A percentile compares a stretch with the other conserved stretches of the same genome.
These are phyloP conservation scores for Hydra vulgaris DNA, from an alignment of 30 jellyfish, hydroid and myxozoan genomes.

Conservation along the genomic window DNA sequence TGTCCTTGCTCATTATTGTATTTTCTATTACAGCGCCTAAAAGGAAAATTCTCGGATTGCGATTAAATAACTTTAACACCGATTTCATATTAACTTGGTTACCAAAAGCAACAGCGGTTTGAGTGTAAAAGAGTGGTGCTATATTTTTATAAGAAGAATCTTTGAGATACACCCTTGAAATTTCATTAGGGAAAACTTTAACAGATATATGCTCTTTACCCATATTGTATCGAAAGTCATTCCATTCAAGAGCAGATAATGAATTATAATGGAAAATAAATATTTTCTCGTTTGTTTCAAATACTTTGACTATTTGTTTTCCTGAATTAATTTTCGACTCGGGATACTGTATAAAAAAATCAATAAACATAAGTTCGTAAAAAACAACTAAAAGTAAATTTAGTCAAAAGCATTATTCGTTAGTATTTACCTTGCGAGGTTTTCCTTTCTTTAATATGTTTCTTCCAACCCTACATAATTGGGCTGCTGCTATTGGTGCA, in stretches of 20 bases:
- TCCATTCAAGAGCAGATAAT: constrained; percentile 48
- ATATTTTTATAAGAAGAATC: constrained; percentile 36
- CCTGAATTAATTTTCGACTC: constrained; percentile 19
- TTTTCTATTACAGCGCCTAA: constrained; percentile 64
- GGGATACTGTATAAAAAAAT: constrained; percentile 16
- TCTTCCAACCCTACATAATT: constrained; percentile 26
- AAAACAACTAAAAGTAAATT: not conserved
- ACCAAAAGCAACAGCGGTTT: constrained; percentile 50
- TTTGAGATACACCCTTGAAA: constrained; percentile 28
- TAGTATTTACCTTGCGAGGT: constrained; percentile 13
- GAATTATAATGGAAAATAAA: constrained; percentile 40
- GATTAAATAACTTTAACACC: constrained; percentile 28
- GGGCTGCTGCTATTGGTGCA: constrained; percentile 17
- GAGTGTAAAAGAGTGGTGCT: constrained; percentile 25
- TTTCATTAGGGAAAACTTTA: constrained; percentile 39
- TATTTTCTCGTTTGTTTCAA: constrained; percentile 32
- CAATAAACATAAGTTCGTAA: not conserved
- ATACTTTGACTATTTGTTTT: constrained; percentile 23
- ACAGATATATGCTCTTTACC: constrained; percentile 24
- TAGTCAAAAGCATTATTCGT: not conserved
- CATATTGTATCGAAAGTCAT: constrained; percentile 44
- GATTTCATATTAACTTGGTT: constrained; percentile 23
- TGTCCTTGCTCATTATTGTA: constrained; percentile 39
- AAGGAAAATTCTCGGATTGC: constrained; percentile 30
- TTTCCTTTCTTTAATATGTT: constrained; percentile 6